phyloP scores from a whole-genome alignment of 2,888 invertebrate species.

The Germaria angustata region DNA sequence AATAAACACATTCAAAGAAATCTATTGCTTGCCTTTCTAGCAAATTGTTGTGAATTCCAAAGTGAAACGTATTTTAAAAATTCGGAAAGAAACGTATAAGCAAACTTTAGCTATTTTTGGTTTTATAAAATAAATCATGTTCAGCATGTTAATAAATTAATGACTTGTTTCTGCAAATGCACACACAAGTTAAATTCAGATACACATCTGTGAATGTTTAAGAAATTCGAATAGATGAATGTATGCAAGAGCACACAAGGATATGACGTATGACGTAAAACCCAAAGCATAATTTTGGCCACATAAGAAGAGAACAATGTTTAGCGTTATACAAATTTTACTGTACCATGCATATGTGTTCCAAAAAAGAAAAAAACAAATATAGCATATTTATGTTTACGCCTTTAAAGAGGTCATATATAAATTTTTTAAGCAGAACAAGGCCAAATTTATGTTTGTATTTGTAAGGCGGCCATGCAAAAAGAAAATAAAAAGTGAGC shows the following conservation, averaged over 20 bases:
- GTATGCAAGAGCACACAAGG: no score
- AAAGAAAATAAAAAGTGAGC: neutral
- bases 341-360: neutral
- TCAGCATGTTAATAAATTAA: conserved; percentile 23
- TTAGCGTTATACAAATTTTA: neutral
- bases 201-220: conserved; percentile 4
- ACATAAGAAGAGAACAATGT: neutral
- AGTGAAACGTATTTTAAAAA: no score
- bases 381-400: conserved; percentile 53
- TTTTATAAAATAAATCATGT: conserved; percentile 34
- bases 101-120: no score
- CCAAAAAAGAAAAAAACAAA: conserved; percentile 3
- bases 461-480: conserved; percentile 15
- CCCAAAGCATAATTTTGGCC: conserved; percentile 31
- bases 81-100: no score
- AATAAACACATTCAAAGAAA: no score
- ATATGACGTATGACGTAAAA: neutral
- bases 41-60: no score
- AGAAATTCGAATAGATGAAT: neutral
- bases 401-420: conserved; percentile 62
- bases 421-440: conserved; percentile 69
- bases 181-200: no score
- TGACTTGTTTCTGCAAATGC: neutral
- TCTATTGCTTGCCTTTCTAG: no score
- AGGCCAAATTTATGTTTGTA: conserved; percentile 60